Percentiles rank a stretch among this genome's conserved stretches.
phyloP scores from a whole-genome alignment of 2,888 invertebrate genomes.

The Harmothoe impar region DNA sequence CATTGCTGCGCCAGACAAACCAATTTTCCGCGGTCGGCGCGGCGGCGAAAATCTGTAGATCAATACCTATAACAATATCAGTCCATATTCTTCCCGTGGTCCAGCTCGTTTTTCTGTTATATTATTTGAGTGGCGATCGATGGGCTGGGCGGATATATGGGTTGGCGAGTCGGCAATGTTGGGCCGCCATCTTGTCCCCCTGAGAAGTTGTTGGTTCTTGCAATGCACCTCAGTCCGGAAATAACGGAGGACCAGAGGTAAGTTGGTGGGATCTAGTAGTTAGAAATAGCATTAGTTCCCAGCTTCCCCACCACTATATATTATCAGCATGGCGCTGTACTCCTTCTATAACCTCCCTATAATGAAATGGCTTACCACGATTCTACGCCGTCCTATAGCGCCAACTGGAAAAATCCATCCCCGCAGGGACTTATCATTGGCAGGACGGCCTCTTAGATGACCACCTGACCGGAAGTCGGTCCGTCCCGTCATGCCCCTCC shows the following conservation, averaged over 20 bases:
- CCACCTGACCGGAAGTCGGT: conserved; percentile 34
- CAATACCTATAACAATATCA: conserved; percentile 62
- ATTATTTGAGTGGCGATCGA: conserved; percentile 54
- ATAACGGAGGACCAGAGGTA: too few species aligned
- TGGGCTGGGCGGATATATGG: not conserved
- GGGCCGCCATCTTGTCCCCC: not conserved
- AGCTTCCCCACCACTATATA: too few species aligned
- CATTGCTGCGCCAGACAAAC: conserved; percentile 43
- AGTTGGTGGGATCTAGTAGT: too few species aligned
- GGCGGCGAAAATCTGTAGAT: not conserved
- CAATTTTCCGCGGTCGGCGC: conserved; percentile 9
- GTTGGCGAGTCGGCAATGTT: not conserved
- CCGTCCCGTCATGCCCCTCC: not conserved
- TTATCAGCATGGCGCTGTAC: too few species aligned
- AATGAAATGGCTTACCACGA: too few species aligned
- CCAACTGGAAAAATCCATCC: conserved; percentile 13
- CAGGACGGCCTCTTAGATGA: not conserved
- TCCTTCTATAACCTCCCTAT: too few species aligned
- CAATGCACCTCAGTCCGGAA: too few species aligned
- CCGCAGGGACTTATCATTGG: not conserved
- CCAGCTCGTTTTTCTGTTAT: conserved; percentile 31
- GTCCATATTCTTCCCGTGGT: conserved; percentile 14
- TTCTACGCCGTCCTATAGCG: too few species aligned
- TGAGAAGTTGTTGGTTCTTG: too few species aligned
- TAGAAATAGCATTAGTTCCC: too few species aligned